Base-by-base conservation (phyloP, 2,888 invertebrate species). In the Zygaena filipendulae region DNA sequence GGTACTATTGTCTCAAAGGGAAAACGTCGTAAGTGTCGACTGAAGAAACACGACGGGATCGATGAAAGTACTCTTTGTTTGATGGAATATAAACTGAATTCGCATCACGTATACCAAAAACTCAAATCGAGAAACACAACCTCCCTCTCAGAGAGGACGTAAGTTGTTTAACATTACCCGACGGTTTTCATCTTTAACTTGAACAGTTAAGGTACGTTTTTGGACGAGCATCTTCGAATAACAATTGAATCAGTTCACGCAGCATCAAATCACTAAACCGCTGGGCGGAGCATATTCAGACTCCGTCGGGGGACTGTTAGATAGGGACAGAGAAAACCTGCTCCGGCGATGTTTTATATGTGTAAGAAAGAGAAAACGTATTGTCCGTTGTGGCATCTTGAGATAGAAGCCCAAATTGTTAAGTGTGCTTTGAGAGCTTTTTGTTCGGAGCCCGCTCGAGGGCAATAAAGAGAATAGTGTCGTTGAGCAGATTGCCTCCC, bases 251-350 rank as follows among this genome's bases (percentile, higher is more conserved):
- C 79, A 79, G 77, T 79, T 79, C 72, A 79, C 77, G 75, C 79
- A 77, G 79, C 79, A 79, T 79, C 79, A 79, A 79, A 79, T 79
- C 79, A 77, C 79, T 79, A 77, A 79, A 79, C 79, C 79, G 68
- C 75, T 71, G 79, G 79, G 79, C 79, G 79, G 79, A 64, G 79
- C 75, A 56, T 62, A 63, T 60, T 55, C 68, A 66, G 75, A 71
- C 75, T 74, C 79, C 75, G 53, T 69, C 64, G 72, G 62, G 64
- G 66, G 66, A 59, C 58, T 47, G 69, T 43, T 57, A 42, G 60
- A 77, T 54, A 66, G 68, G 62, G 77, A 75, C 57, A 58, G 66
- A 48, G 45, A 41, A 58, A 50, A 52, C 53, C 36, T 42, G 55
- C 48, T 56, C 43, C 43, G 40, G 41, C 43, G 41, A 32, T 38